Evolutionary conservation across 2,797 vertebrate genomes (phyloP), one percentile per base, ranked within the genome.

Genomic region (Sphenodon punctatus): DNA sequence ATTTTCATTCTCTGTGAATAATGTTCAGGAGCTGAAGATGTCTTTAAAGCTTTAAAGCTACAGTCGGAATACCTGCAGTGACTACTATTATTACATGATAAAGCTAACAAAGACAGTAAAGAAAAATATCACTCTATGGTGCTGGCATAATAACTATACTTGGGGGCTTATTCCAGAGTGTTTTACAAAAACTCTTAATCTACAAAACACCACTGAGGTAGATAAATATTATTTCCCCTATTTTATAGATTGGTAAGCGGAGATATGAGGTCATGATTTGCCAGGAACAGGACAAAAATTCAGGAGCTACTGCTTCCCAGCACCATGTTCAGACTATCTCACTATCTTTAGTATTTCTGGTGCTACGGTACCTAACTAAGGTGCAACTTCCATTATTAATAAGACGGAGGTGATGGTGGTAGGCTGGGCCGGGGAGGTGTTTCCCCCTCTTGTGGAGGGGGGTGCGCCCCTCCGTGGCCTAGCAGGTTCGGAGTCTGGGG

Each of bases 361-460:
- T 61, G 19, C 27, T 43, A 48, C 60, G 55, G 46, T 67, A 8
- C n/a, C 4, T 46, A 46, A 53, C 46, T 46, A 23, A 55, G 16
- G 8, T 27, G 5, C 2, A 8, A n/a, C 8, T 1, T 10, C 8
- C 27, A 14, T 16, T 4, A 30, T n/a, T n/a, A n/a, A n/a, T n/a
- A n/a, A n/a, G n/a, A n/a, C n/a, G n/a, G n/a, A n/a, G n/a, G n/a
- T n/a, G n/a, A n/a, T n/a, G n/a, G n/a, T n/a, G n/a, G n/a, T n/a
- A n/a, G n/a, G n/a, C n/a, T n/a, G n/a, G n/a, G n/a, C n/a, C n/a
- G n/a, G n/a, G n/a, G n/a, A n/a, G n/a, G n/a, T n/a, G n/a, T n/a
- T n/a, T n/a, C n/a, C n/a, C n/a, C n/a, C n/a, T n/a, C n/a, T n/a
- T n/a, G n/a, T n/a, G n/a, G n/a, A n/a, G n/a, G n/a, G n/a, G n/a